Base-by-base conservation (phyloP, 1,140 invertebrate species). In the Holcopasites calliopsidis region DNA sequence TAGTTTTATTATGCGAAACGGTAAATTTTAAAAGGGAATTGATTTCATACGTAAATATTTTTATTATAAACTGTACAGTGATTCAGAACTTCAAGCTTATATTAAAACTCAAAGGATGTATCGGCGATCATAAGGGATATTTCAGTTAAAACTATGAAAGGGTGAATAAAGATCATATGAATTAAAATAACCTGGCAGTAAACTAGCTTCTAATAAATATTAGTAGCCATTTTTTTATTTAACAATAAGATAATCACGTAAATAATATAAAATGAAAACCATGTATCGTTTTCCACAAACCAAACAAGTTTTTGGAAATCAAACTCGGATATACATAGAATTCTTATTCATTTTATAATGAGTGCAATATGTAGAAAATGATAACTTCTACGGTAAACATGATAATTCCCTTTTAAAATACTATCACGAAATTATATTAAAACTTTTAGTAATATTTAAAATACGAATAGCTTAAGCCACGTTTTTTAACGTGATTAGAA, bases 171-270 rank as follows among this genome's bases (percentile, higher is more conserved):
- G n/a, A 62, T 42, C 31, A 3, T 73, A 44, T 5, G 13, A n/a
- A 73, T 16, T 62, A 64, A 73, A 31, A 47, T 26, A 18, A 40
- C n/a, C 21, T 70, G 68, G 13, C 40, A 33, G 10, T 28, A 71
- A n/a, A 7, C 21, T 66, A 18, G 6, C 33, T 16, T 26, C 26
- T 47, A 16, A 23, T 38, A 38, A 52, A 55, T 54, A 42, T 4
- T 33, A 33, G 1, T 35, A 3, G 35, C 35, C 13, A 26, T 21
- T n/a, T n/a, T n/a, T n/a, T n/a, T n/a, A n/a, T 35, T 18, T 47
- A 60, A 33, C 28, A 35, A 16, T 28, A 31, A 21, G n/a, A 8
- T 6, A n/a, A 50, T 50, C 28, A 33, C 2, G 8, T 73, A 26
- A 42, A 50, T 18, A 57, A 35, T 23, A 21, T 58, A 23, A 69